Percentiles rank a stretch among this genome's conserved stretches.
phyloP scores from a whole-genome alignment of 2,797 vertebrate genomes.

The Bufotes viridis region DNA sequence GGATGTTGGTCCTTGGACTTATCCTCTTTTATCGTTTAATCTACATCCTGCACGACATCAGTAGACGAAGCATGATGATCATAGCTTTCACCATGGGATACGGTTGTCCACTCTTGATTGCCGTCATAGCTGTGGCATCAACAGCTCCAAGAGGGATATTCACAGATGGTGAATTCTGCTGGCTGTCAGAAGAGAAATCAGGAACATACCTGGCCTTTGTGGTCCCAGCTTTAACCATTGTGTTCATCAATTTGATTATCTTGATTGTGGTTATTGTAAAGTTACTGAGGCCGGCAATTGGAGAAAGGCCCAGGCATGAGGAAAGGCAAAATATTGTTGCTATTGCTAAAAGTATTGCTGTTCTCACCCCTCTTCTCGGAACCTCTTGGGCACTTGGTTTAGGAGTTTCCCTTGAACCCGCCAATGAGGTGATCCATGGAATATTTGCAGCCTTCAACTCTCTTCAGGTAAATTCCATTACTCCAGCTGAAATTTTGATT shows the following conservation, averaged over 20 bases:
- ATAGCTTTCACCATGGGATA: conserved; percentile 73
- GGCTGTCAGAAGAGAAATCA: conserved; percentile 70
- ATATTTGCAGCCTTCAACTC: conserved; percentile 72
- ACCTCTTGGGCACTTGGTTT: conserved; percentile 77
- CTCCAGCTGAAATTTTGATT: not conserved
- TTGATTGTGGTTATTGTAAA: conserved; percentile 72
- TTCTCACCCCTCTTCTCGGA: conserved; percentile 77
- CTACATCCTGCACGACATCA: conserved; percentile 72
- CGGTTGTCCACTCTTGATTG: conserved; percentile 73
- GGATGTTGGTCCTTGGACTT: conserved; percentile 76
- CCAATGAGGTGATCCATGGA: conserved; percentile 56
- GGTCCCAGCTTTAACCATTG: conserved; percentile 70
- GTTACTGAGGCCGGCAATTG: conserved; percentile 69
- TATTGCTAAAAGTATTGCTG: conserved; percentile 72
- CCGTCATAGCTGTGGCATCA: conserved; percentile 70
- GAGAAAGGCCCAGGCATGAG: conserved; percentile 63
- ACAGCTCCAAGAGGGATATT: conserved; percentile 70
- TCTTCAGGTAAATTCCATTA: conserved; percentile 73
- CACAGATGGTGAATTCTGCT: conserved; percentile 68
- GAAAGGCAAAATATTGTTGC: conserved; percentile 13
- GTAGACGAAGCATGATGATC: conserved; percentile 67
- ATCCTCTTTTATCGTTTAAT: conserved; percentile 76
- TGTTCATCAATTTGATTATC: conserved; percentile 72
- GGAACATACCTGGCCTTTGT: conserved; percentile 73
- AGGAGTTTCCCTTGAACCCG: conserved; percentile 51